Percentiles rank a stretch among this genome's conserved stretches.
phyloP scores from a whole-genome alignment of 2,797 vertebrate species.

The Leuciscus waleckii region DNA sequence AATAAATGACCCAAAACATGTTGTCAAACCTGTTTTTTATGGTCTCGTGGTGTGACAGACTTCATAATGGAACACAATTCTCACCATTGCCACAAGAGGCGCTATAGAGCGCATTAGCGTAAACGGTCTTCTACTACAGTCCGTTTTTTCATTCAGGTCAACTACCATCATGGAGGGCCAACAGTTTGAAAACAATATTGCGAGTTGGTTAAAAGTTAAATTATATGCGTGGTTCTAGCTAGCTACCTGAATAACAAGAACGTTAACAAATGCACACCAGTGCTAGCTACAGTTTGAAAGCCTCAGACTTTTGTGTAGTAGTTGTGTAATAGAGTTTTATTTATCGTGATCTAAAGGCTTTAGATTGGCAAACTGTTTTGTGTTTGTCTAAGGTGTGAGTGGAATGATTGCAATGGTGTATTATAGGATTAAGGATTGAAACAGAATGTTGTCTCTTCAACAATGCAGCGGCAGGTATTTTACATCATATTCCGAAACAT shows the following conservation, averaged over 20 bases:
- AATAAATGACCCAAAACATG: neutral
- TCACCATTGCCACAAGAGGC: neutral
- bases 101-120: neutral
- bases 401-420: neutral
- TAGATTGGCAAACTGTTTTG: neutral
- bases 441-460: neutral
- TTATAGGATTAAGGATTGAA: conserved; percentile 15
- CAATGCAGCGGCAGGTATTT: neutral
- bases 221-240: neutral
- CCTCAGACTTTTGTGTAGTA: neutral
- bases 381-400: neutral
- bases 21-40: neutral
- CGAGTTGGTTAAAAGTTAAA: neutral
- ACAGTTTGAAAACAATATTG: neutral
- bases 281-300: neutral
- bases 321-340: neutral
- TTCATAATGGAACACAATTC: neutral
- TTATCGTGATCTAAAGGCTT: neutral
- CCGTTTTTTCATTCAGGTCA: neutral
- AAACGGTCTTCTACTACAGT: neutral
- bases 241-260: neutral
- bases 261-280: neutral
- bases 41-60: neutral
- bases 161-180: neutral
- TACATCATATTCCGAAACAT: neutral